phyloP scores from a whole-genome alignment of 2,888 invertebrate species.

The Caenorhabditis imperialis region DNA sequence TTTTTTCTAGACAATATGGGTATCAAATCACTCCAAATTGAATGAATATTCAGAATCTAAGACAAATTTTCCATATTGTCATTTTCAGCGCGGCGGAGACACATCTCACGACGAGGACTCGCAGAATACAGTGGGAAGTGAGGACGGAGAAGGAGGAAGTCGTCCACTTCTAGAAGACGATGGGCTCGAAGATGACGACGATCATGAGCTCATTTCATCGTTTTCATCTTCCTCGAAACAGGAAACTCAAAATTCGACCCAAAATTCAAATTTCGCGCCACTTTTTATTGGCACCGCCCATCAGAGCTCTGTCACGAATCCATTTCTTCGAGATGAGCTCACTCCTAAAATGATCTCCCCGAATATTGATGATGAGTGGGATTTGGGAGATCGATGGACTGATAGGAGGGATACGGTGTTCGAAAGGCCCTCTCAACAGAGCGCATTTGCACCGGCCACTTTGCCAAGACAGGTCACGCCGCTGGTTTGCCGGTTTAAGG shows the following conservation, averaged over 20 bases:
- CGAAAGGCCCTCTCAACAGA: constrained; percentile 13
- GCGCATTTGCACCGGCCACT: constrained; percentile 58
- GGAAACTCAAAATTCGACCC: no score
- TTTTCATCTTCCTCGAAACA: constrained; percentile 28
- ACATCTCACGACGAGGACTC: constrained; percentile 64
- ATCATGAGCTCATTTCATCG: constrained; percentile 29
- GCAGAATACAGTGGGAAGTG: constrained; percentile 59
- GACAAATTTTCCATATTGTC: no score
- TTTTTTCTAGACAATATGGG: no score
- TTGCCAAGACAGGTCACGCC: constrained; percentile 61
- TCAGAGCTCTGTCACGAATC: constrained; percentile 31
- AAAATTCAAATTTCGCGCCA: constrained; percentile 22
- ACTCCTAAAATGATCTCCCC: constrained; percentile 53
- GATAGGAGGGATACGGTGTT: constrained; percentile 48
- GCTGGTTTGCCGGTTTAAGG: constrained; percentile 19
- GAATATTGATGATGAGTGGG: constrained; percentile 44
- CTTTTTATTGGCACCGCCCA: constrained; percentile 40
- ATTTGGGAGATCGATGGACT: constrained; percentile 45
- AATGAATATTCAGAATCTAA: no score
- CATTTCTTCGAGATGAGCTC: constrained; percentile 47
- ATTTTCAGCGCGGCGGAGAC: constrained; percentile 50
- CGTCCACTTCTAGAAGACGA: constrained; percentile 67
- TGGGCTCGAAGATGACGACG: constrained; percentile 66
- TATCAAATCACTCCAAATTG: no score
- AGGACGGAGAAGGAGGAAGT: constrained; percentile 63